Base-by-base conservation (phyloP, 2,888 invertebrate species). In the Blomia tropicalis region DNA sequence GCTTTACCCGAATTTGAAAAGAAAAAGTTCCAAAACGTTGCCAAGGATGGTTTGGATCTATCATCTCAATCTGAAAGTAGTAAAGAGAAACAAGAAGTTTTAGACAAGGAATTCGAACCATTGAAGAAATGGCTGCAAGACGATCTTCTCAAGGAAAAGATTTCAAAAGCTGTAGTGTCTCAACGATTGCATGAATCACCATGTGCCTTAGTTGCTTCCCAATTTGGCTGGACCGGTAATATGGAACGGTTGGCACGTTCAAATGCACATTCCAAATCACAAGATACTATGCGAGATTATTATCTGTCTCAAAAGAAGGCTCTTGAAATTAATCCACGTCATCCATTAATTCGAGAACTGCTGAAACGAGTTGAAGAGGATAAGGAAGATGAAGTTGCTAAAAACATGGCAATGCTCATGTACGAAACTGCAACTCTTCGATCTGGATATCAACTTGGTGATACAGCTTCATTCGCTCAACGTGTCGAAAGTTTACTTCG, bases 171-270 rank as follows among this genome's bases (percentile, higher is more conserved):
- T 1, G 78, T 80, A 60, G 78, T 95, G 27, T 93, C 93, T 2
- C 87, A 92, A 69, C 81, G 93, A 63, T 78, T 96, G 63, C 82
- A 84, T 65, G 84, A 83, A 71, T 93, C 95, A 5, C 96, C 96
- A 0, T 93, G 92, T 75, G 96, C 93, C 59, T 79, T 98, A 59
- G 91, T 95, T 56, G 96, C 96, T 67, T 86, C 88, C 65, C 84
- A 87, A 79, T 96, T 91, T 77, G 95, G 95, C 69, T 96, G 95
- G 95, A 93, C 95, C 70, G 96, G 95, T 70, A 96, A 96, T 76
- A 96, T 98, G 96, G 96, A 96, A 78, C 81, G 96, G 58, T 81
- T 96, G 67, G 92, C 95, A 66, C 77, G 87, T 67, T 86, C 87
- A 54, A 96, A 98, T 77, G 93, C 96, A 19, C 95, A 96, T 75